Evolutionary conservation across 2,888 invertebrate species (phyloP), one percentile per base, ranked within the genome.

Genomic region (Drosophila falleni): DNA sequence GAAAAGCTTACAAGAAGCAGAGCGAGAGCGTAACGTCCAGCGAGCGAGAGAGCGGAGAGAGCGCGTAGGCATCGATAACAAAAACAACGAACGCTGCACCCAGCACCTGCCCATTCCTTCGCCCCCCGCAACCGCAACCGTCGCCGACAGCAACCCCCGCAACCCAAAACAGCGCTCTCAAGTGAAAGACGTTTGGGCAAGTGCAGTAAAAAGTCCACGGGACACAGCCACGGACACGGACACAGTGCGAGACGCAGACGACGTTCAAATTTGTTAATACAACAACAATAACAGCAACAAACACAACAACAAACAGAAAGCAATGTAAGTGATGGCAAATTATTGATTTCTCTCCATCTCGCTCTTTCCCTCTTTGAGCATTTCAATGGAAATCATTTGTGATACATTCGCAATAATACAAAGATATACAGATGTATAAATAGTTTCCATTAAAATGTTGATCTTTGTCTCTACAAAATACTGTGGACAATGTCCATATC

Each of bases 81-180:
- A 87, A 79, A 86, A 87, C 87, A 89, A 89, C 87, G 89, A 89
- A 82, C 58, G 81, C 80, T 87, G 84, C 90, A 81, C 80, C 72
- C 72, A 74, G 51, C 67, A 53, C 58, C 35, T 44, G 58, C 51
- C 49, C 44, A 59, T 55, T 37, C 50, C 54, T 26, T 6, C 6
- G 26, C 70, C 67, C 31, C 44, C 13, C n/a, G n/a, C n/a, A n/a
- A n/a, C 35, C 26, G 26, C 26, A 26, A 4, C 6, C 37, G n/a
- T 35, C 15, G 16, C 61, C 56, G 61, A 69, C 72, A 66, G 26
- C 61, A 39, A 46, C 37, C 60, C 29, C 50, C 64, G 47, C 66
- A 61, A 66, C 50, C 61, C 49, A 31, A 58, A 60, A 63, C 50
- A 44, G 60, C 56, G 49, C 63, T 63, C 79, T 63, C 54, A 56